phyloP scores from a whole-genome alignment of 2,113 vertebrate species.

The Syngnathus scovelli region DNA sequence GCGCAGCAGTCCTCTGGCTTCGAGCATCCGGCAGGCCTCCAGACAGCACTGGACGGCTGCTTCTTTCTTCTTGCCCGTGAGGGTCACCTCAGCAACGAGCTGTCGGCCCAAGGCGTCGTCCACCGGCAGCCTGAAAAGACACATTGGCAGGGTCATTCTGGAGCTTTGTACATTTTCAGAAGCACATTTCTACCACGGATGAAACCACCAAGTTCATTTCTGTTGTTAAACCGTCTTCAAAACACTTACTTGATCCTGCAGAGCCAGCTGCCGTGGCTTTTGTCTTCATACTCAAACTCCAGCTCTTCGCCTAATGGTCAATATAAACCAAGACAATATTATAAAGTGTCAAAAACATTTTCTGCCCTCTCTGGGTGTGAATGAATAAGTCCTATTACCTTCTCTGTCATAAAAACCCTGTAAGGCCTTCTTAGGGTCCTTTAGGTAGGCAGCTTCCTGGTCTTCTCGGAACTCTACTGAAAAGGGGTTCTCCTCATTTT shows the following conservation, averaged over 20 bases:
- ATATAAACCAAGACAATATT: not conserved
- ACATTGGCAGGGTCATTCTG: not conserved
- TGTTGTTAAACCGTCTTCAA: not conserved
- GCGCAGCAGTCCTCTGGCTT: slow-evolving; percentile 88
- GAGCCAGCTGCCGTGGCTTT: slow-evolving; percentile 87
- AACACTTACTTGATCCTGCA: slow-evolving; percentile 87
- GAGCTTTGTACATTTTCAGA: not conserved
- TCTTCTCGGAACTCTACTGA: slow-evolving; percentile 92
- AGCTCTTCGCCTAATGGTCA: slow-evolving; percentile 84
- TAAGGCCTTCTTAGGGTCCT: slow-evolving; percentile 93
- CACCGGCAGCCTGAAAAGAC: slow-evolving; percentile 79
- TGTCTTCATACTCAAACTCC: slow-evolving; percentile 94
- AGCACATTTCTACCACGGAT: not conserved
- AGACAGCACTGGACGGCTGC: slow-evolving; percentile 84
- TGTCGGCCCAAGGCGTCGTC: slow-evolving; percentile 89
- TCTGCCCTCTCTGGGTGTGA: not conserved
- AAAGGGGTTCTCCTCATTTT: slow-evolving; percentile 96
- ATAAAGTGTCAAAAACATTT: not conserved
- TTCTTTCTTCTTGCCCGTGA: slow-evolving; percentile 93
- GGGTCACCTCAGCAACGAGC: slow-evolving; percentile 86
- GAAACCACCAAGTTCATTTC: no score
- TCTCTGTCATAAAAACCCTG: slow-evolving; percentile 98
- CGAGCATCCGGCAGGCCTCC: slow-evolving; percentile 92
- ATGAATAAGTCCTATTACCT: slow-evolving; percentile 64
- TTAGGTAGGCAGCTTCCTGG: slow-evolving; percentile 91